Base-by-base conservation (phyloP, 2,888 invertebrate species). In the Amblyjoppa fuscipennis region DNA sequence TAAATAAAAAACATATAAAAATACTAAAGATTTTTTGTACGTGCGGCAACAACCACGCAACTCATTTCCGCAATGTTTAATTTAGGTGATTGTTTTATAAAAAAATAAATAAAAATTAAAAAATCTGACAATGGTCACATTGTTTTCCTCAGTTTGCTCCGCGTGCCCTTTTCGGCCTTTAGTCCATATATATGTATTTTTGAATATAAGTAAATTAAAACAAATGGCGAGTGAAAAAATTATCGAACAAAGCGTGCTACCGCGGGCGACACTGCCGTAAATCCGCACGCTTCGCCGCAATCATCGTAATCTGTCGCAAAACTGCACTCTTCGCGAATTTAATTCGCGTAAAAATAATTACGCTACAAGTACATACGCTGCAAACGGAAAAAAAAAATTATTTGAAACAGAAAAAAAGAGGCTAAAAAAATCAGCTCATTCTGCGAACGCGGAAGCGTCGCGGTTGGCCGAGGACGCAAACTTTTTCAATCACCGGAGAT, bases 401-500 rank as follows among this genome's bases (percentile, higher is more conserved):
- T n/a, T 4, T n/a, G n/a, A n/a, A 31, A n/a, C 28, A 25, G 2
- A 31, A 6, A 51, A 31, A n/a, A 70, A 51, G 28, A 70, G 13
- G 51, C 20, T 56, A 56, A 73, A 31, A 34, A 25, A 38, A 34
- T 41, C 7, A 38, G 20, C 25, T 16, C 38, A 38, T 56, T 9
- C 16, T 25, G 20, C 20, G 53, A 56, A 20, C 7, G 20, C 16
- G 7, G 7, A 20, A 56, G 53, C 53, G 20, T 56, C 53, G 20
- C 20, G 7, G 20, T 9, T 20, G 16, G 20, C 7, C 20, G 53
- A 20, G 53, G 53, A 38, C 9, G 73, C 11, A n/a, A 61, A 28
- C 61, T 61, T 59, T 61, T 61, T 41, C 59, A 74, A 61, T 61
- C 45, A 41, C 74, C 59, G 41, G 3, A 49, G 53, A 56, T 56